phyloP scores from a whole-genome alignment of 2,797 vertebrate genomes.

The Protonibea diacanthus region DNA sequence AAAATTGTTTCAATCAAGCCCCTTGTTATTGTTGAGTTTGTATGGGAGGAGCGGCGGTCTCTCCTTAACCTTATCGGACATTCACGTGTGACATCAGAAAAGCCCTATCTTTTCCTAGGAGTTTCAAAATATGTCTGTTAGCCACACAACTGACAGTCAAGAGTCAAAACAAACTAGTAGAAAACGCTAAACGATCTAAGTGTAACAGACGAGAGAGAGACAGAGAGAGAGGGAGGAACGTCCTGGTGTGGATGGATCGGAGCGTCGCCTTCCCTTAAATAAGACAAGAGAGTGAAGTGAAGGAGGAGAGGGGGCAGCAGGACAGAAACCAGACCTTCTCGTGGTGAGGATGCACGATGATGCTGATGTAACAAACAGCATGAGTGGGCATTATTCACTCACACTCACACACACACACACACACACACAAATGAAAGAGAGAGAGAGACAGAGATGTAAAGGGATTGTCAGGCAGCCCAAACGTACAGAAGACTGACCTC shows the following conservation, averaged over 20 bases:
- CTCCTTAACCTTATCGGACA: constrained; percentile 69
- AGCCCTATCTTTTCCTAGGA: constrained; percentile 68
- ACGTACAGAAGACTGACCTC: constrained; percentile 69
- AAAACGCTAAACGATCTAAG: constrained; percentile 61
- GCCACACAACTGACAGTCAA: constrained; percentile 71
- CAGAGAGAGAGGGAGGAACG: constrained; percentile 16
- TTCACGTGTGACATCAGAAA: constrained; percentile 75
- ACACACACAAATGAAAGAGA: constrained; percentile 13
- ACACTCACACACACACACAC: constrained; percentile 10
- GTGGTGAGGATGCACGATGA: constrained; percentile 27
- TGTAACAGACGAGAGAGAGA: constrained; percentile 69
- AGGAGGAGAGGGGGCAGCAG: constrained; percentile 23
- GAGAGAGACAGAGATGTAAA: constrained; percentile 49
- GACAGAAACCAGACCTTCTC: constrained; percentile 48
- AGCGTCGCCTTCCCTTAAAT: constrained; percentile 31
- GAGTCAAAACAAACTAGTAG: constrained; percentile 60
- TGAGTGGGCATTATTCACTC: constrained; percentile 42
- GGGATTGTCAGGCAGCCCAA: constrained; percentile 76
- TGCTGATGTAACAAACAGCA: constrained; percentile 36
- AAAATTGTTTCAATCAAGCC: constrained; percentile 56
- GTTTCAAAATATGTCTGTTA: constrained; percentile 63
- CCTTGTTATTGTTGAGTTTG: constrained; percentile 55
- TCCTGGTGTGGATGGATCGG: constrained; percentile 58
- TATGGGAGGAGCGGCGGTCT: constrained; percentile 53
- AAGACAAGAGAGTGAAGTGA: constrained; percentile 32